phyloP scores from a whole-genome alignment of 2,888 invertebrate species.

The Watsonalla cultraria region DNA sequence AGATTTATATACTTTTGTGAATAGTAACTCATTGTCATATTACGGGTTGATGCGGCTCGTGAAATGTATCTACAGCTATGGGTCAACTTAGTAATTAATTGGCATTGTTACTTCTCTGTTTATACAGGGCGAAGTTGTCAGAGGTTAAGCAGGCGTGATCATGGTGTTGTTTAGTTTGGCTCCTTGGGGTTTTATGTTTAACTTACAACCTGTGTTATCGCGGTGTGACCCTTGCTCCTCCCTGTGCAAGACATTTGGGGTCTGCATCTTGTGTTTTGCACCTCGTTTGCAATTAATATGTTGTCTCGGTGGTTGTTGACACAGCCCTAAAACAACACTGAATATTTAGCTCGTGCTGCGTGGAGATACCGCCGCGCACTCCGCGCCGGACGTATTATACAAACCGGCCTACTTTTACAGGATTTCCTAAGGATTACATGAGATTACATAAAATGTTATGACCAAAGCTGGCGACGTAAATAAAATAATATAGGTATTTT shows the following conservation, averaged over 20 bases:
- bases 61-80: too few relatives aligned
- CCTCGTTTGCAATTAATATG: constrained; percentile 52
- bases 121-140: too few relatives aligned
- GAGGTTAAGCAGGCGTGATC: too few relatives aligned
- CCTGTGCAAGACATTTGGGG: constrained; percentile 25
- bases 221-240: constrained; percentile 13
- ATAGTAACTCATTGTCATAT: too few relatives aligned
- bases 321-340: constrained; percentile 57
- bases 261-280: constrained; percentile 18
- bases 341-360: constrained; percentile 32
- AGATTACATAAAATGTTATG: neutral
- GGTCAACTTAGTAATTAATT: too few relatives aligned
- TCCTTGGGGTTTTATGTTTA: neutral
- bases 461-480: neutral
- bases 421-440: constrained; percentile 15
- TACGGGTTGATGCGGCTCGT: too few relatives aligned
- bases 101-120: too few relatives aligned
- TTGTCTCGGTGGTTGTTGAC: constrained; percentile 45
- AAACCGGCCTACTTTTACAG: constrained; percentile 22
- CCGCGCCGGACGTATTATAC: constrained; percentile 18
- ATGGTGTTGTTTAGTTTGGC: neutral
- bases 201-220: neutral
- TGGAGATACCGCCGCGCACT: constrained; percentile 19
- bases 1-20: too few relatives aligned
- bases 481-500: neutral